Evolutionary conservation across 2,113 vertebrate genomes (phyloP).

Genomic region (Miniopterus natalensis): DNA sequence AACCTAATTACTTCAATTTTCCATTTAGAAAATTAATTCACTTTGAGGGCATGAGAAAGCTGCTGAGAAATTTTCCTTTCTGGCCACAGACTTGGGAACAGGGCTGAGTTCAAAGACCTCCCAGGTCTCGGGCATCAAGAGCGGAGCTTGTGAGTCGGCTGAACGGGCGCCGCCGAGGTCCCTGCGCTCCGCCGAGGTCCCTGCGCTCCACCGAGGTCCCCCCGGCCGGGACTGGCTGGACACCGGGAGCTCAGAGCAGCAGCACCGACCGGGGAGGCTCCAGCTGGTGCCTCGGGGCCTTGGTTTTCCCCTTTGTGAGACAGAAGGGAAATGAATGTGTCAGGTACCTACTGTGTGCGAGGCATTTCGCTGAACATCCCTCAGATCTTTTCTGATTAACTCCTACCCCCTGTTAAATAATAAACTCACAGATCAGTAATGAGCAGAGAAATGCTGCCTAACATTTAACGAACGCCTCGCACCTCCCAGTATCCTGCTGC

Average conservation of each 20-base stretch:
- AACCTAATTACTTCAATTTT: slow-evolving; percentile 87
- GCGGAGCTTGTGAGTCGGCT: slow-evolving; percentile 31
- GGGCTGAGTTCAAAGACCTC: slow-evolving; percentile 50
- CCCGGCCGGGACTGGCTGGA: not conserved
- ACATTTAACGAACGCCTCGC: not conserved
- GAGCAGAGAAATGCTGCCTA: not conserved
- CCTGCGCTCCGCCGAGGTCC: not conserved
- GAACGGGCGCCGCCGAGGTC: not conserved
- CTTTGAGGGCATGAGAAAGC: slow-evolving; percentile 80
- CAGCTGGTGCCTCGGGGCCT: not conserved
- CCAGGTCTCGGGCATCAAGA: slow-evolving; percentile 27
- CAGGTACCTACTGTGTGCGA: not conserved
- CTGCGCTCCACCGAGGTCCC: not conserved
- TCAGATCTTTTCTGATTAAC: not conserved
- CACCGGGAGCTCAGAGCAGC: not conserved
- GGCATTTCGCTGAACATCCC: not conserved
- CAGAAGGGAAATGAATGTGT: not conserved
- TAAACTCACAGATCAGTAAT: not conserved
- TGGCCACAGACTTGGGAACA: slow-evolving; percentile 25
- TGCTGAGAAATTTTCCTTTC: slow-evolving; percentile 71
- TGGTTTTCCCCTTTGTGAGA: not conserved
- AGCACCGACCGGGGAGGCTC: accelerated
- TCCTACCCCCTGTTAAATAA: not conserved
- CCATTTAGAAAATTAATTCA: slow-evolving; percentile 83
- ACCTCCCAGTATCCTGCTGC: not conserved